These are phyloP conservation scores for Acrobeloides nanus DNA, from an alignment of 2,888 invertebrate genomes.

Conservation along the genomic window DNA sequence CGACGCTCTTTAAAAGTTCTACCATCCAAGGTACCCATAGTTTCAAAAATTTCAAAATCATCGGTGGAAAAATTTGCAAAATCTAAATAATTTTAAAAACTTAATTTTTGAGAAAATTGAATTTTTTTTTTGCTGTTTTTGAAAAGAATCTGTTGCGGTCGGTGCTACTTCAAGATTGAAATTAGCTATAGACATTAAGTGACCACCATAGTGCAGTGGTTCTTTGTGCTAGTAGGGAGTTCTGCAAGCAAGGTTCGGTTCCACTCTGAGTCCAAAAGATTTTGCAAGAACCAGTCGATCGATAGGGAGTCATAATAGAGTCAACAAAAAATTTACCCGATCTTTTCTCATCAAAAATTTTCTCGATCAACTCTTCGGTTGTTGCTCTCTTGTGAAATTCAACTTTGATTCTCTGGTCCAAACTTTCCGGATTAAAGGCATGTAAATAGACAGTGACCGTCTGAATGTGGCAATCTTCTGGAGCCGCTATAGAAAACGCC, in stretches of 20 bases:
- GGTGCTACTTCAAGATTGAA: too few relatives aligned
- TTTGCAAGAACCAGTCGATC: too few relatives aligned
- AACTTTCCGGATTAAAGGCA: conserved; percentile 44
- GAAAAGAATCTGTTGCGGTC: too few relatives aligned
- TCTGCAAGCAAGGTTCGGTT: too few relatives aligned
- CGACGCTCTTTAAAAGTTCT: conserved; percentile 78
- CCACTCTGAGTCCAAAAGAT: too few relatives aligned
- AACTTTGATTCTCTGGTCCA: conserved; percentile 74
- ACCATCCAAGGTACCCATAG: conserved; percentile 53
- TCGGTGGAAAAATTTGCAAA: conserved; percentile 34
- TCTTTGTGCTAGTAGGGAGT: too few relatives aligned
- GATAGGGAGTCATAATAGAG: neutral
- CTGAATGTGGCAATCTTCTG: conserved; percentile 29
- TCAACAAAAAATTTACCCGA: conserved; percentile 6
- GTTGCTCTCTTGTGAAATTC: conserved; percentile 85
- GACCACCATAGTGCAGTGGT: too few relatives aligned
- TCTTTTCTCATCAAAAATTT: conserved; percentile 66
- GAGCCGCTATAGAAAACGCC: conserved; percentile 37
- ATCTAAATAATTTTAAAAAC: conserved; percentile 24
- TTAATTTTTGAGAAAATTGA: neutral
- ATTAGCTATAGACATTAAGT: too few relatives aligned
- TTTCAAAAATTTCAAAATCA: conserved; percentile 50
- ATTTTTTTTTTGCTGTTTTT: too few relatives aligned
- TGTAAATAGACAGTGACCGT: conserved; percentile 41
- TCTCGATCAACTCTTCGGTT: conserved; percentile 80